Percentiles rank a stretch among this genome's conserved stretches.
Conservation (phyloP, 2,797 vertebrate genomes). For the Kryptolebias ocellatus region DNA sequence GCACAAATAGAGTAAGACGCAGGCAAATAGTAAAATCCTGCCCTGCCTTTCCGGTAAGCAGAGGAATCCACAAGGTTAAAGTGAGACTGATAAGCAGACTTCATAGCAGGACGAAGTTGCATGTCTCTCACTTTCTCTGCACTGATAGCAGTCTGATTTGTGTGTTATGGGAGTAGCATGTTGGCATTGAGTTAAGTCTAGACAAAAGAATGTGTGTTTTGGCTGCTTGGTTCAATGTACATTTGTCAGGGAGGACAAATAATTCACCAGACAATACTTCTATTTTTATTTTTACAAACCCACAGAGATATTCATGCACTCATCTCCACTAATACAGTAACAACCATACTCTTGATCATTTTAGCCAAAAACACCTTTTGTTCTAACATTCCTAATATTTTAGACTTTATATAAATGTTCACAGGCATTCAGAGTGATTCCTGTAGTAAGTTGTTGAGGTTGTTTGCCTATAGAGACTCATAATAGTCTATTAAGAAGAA, state of each 20-base stretch:
- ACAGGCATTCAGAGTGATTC: slow-evolving; percentile 13
- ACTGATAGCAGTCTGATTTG: slow-evolving; percentile 66
- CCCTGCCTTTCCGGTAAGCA: slow-evolving; percentile 54
- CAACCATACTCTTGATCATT: slow-evolving; percentile 29
- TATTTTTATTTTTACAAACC: slow-evolving; percentile 37
- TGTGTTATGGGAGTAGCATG: slow-evolving; percentile 72
- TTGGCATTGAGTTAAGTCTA: slow-evolving; percentile 75
- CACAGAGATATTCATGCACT: slow-evolving; percentile 2
- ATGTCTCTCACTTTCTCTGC: slow-evolving; percentile 53
- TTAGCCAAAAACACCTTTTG: slow-evolving; percentile 29
- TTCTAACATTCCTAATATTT: slow-evolving; percentile 9
- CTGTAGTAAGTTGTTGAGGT: slow-evolving; percentile 24
- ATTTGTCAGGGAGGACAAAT: slow-evolving; percentile 70
- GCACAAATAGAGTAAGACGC: slow-evolving; percentile 42
- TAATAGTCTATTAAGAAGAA: slow-evolving; percentile 24
- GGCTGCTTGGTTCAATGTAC: slow-evolving; percentile 57
- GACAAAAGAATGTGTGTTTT: slow-evolving; percentile 86
- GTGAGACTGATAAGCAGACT: slow-evolving; percentile 68
- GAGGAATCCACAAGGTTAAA: slow-evolving; percentile 63
- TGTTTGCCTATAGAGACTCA: slow-evolving; percentile 17
- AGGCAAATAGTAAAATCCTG: slow-evolving; percentile 33
- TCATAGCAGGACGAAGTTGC: slow-evolving; percentile 49
- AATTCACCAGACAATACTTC: slow-evolving; percentile 63
- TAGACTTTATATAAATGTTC: slow-evolving; percentile 4
- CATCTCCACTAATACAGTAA: slow-evolving; percentile 8